A percentile compares a stretch with the other conserved stretches of the same genome.
These are phyloP conservation scores for Regulus satrapa DNA, from an alignment of 2,113 vertebrate genomes.

Conservation along the genomic window DNA sequence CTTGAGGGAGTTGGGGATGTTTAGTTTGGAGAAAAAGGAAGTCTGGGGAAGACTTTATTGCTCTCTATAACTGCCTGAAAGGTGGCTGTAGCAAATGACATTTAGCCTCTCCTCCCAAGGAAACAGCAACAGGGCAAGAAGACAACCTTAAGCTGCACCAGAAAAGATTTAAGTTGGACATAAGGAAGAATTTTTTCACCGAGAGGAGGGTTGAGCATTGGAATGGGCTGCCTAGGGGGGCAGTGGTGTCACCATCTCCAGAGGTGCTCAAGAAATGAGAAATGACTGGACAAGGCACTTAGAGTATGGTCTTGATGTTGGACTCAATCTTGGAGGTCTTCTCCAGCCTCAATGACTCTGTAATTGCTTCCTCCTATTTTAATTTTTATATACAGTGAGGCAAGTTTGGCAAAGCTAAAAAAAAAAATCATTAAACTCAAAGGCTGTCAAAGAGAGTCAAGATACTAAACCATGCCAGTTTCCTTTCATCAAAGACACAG, in stretches of 20 bases:
- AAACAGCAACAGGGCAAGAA: neutral
- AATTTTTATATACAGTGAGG: neutral
- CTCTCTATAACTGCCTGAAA: neutral
- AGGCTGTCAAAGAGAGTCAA: neutral
- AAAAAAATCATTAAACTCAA: neutral
- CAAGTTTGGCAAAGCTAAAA: neutral
- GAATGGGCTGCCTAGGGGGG: neutral
- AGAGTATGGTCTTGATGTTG: neutral
- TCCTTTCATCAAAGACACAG: neutral
- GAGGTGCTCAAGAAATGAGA: neutral
- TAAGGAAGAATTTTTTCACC: neutral
- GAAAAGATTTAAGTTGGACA: neutral
- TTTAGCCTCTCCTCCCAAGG: neutral
- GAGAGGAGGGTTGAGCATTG: neutral
- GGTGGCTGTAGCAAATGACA: neutral
- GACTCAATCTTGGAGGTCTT: neutral
- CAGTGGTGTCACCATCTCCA: rapidly evolving
- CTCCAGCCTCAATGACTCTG: neutral
- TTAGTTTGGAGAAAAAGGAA: neutral
- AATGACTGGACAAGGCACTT: neutral
- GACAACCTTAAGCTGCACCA: neutral
- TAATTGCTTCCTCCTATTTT: neutral
- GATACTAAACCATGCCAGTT: neutral
- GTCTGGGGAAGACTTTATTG: neutral
- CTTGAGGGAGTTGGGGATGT: neutral